Evolutionary conservation across 1,140 invertebrate genomes (phyloP).

Genomic region (Caenorhabditis brenneri): DNA sequence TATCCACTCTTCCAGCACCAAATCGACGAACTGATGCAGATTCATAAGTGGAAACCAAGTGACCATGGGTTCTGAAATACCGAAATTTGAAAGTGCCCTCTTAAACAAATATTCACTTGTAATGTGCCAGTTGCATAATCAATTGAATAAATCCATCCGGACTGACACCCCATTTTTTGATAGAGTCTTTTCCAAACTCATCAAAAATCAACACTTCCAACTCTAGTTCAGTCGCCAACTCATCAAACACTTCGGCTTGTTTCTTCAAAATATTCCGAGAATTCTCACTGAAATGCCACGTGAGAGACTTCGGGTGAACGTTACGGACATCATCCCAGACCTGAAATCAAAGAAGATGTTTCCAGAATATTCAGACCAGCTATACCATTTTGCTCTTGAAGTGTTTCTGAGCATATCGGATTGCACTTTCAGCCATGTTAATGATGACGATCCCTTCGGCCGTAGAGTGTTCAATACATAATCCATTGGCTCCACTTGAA

Average conservation of each 20-base stretch:
- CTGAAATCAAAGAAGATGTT: not conserved
- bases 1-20: constrained; percentile 88
- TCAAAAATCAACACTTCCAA: constrained; percentile 85
- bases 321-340: constrained; percentile 16
- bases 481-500: constrained; percentile 86
- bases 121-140: constrained; percentile 91
- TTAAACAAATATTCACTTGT: constrained; percentile 77
- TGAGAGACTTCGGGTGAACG: constrained; percentile 78
- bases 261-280: constrained; percentile 78
- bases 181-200: constrained; percentile 89
- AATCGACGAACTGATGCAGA: constrained; percentile 92
- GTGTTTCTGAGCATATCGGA: constrained; percentile 75
- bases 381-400: constrained; percentile 63
- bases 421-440: constrained; percentile 73
- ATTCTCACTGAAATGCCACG: constrained; percentile 81
- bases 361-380: not conserved
- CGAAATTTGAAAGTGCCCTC: not conserved
- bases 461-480: constrained; percentile 95
- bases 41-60: constrained; percentile 93
- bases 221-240: constrained; percentile 87
- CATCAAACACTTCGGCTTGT: constrained; percentile 80
- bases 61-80: constrained; percentile 82
- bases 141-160: constrained; percentile 96
- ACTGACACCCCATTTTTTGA: constrained; percentile 88
- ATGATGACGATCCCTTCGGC: constrained; percentile 95